Conservation (phyloP, 2,888 invertebrate species). For the Pristionchus arcanus region DNA sequence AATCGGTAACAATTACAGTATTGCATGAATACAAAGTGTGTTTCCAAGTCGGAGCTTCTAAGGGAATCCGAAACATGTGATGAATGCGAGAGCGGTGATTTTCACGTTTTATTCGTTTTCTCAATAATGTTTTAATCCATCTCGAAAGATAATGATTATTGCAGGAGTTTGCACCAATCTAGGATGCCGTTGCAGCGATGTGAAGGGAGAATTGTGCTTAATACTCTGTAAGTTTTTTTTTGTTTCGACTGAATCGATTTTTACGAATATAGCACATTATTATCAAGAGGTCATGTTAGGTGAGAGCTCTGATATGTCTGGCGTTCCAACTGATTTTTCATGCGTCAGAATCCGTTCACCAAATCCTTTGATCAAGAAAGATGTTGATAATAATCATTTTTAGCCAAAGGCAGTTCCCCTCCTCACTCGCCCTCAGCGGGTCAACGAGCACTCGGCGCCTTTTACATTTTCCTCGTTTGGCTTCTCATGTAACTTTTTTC, state of each 20-base stretch:
- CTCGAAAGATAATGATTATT: not conserved
- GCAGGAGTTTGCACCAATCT: constrained; percentile 10
- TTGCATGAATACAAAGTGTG: not conserved
- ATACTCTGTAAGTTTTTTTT: not conserved
- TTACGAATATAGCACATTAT: not conserved
- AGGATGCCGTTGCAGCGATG: not conserved
- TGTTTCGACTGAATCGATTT: not conserved
- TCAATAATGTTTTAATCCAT: not conserved
- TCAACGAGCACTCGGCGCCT: not conserved
- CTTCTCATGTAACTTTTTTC: not conserved
- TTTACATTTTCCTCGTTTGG: not conserved
- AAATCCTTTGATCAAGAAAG: not conserved
- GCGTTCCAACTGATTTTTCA: no score
- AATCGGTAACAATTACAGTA: not conserved
- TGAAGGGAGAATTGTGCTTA: not conserved
- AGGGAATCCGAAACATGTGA: not conserved
- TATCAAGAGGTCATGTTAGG: no score
- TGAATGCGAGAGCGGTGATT: not conserved
- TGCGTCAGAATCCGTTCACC: no score
- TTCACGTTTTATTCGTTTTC: not conserved
- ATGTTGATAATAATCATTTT: not conserved
- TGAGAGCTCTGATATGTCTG: no score
- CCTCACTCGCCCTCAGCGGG: not conserved
- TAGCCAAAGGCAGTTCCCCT: constrained; percentile 2
- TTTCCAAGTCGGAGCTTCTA: constrained; percentile 1